Conservation (phyloP, 2,797 vertebrate genomes). For the Muscicapa comitata region DNA sequence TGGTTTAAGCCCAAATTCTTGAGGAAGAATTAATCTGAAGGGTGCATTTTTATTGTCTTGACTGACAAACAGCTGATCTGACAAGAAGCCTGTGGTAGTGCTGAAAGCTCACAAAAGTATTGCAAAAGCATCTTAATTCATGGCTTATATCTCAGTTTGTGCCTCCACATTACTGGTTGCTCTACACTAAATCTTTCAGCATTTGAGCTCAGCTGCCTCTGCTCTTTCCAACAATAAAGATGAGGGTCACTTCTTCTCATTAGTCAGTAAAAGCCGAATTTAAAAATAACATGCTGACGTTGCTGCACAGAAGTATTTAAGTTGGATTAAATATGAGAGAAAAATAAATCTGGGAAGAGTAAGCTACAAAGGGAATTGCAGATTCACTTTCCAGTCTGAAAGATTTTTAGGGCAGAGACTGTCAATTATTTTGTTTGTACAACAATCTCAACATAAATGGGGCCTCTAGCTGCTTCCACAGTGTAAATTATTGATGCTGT, state of each 20-base stretch:
- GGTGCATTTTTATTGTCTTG: background rate
- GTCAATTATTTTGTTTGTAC: constrained; percentile 62
- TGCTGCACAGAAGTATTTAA: background rate
- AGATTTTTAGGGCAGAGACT: constrained; percentile 57
- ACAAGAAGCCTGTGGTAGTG: background rate
- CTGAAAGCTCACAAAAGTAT: constrained; percentile 8
- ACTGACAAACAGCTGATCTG: constrained; percentile 4
- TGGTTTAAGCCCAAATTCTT: background rate
- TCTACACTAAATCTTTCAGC: constrained; percentile 28
- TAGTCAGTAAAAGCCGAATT: constrained; percentile 27
- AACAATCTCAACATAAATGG: constrained; percentile 39
- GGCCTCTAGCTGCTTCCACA: constrained; percentile 24
- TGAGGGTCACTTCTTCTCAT: constrained; percentile 20
- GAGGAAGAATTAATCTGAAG: background rate
- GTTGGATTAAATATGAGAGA: constrained; percentile 30
- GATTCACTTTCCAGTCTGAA: constrained; percentile 28
- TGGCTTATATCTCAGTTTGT: background rate
- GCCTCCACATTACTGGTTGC: background rate
- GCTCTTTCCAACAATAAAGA: constrained; percentile 19
- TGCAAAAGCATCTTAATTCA: constrained; percentile 19
- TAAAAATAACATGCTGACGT: constrained; percentile 55
- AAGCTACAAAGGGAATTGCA: constrained; percentile 52
- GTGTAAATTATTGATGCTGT: constrained; percentile 47
- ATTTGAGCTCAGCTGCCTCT: constrained; percentile 1
- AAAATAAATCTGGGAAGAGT: constrained; percentile 35